These are phyloP conservation scores for Epicauta chinensis DNA, from an alignment of 1,140 invertebrate genomes.

Conservation along the genomic window DNA sequence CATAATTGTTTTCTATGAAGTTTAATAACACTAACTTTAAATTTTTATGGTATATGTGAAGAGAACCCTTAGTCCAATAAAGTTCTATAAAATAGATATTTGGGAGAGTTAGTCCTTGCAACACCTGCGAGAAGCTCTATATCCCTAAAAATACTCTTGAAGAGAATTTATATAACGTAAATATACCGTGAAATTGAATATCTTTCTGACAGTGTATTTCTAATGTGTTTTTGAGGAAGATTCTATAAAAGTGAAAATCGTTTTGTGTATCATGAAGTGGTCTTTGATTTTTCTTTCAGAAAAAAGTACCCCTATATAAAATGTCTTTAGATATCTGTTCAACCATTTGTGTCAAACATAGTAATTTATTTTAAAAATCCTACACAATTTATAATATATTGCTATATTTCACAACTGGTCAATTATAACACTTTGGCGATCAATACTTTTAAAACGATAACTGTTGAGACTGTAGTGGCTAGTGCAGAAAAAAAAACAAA, in stretches of 20 bases:
- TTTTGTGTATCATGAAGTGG: conserved; percentile 2
- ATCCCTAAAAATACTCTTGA: conserved; percentile 17
- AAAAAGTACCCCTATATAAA: background rate
- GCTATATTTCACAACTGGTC: too few species aligned
- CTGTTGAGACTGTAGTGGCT: too few species aligned
- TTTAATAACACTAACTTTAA: background rate
- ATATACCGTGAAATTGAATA: conserved; percentile 24
- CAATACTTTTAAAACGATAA: too few species aligned
- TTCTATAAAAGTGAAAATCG: conserved; percentile 1
- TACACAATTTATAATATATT: background rate
- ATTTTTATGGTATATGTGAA: background rate
- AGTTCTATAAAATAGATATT: background rate
- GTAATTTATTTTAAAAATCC: conserved; percentile 3
- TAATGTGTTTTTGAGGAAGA: conserved; percentile 14
- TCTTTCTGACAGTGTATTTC: conserved; percentile 22
- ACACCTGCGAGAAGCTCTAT: conserved; percentile 20
- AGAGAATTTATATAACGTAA: conserved; percentile 20
- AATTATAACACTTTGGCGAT: too few species aligned
- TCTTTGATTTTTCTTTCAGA: conserved; percentile 9
- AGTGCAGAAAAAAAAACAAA: conserved; percentile 9
- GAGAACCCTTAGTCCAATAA: background rate
- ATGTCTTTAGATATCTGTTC: background rate
- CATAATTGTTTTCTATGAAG: background rate
- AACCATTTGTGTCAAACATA: background rate
- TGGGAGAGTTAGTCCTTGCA: conserved; percentile 11